Conservation (phyloP, 2,888 invertebrate genomes). For the Xanthia togata region DNA sequence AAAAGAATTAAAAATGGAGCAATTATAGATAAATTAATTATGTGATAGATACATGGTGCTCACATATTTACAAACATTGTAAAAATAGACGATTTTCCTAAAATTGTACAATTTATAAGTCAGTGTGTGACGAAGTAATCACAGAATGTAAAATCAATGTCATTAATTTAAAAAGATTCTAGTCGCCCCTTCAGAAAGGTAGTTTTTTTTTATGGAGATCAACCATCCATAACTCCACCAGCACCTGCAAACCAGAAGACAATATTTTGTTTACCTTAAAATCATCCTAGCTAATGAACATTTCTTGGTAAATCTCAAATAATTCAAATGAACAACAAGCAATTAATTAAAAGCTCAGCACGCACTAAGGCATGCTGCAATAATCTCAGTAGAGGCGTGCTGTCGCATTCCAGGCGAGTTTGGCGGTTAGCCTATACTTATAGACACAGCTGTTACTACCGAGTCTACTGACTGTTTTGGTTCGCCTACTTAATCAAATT, state of each 20-base stretch:
- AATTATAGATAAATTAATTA: too few relatives aligned
- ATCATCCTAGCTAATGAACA: background rate
- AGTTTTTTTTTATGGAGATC: too few relatives aligned
- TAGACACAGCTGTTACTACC: slow-evolving; percentile 15
- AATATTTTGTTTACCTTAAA: background rate
- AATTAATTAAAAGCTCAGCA: slow-evolving; percentile 34
- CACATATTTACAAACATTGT: too few relatives aligned
- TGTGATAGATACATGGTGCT: too few relatives aligned
- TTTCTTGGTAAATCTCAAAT: slow-evolving; percentile 1
- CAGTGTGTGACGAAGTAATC: too few relatives aligned
- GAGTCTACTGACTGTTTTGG: background rate
- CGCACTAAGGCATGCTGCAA: slow-evolving; percentile 30
- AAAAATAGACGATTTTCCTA: too few relatives aligned
- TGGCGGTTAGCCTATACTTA: slow-evolving; percentile 28
- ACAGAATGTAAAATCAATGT: too few relatives aligned
- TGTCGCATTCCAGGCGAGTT: slow-evolving; percentile 52
- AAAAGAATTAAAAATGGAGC: too few relatives aligned
- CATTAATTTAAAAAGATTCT: too few relatives aligned
- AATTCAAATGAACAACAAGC: background rate
- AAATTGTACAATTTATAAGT: too few relatives aligned
- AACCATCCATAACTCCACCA: background rate
- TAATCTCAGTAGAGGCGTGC: slow-evolving; percentile 48
- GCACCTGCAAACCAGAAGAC: background rate
- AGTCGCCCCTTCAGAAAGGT: too few relatives aligned
- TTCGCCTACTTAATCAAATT: slow-evolving; percentile 17